A percentile compares a stretch with the other conserved stretches of the same genome.
These are phyloP conservation scores for Lepidurus packardi DNA, from an alignment of 1,140 invertebrate species.

Conservation along the genomic window DNA sequence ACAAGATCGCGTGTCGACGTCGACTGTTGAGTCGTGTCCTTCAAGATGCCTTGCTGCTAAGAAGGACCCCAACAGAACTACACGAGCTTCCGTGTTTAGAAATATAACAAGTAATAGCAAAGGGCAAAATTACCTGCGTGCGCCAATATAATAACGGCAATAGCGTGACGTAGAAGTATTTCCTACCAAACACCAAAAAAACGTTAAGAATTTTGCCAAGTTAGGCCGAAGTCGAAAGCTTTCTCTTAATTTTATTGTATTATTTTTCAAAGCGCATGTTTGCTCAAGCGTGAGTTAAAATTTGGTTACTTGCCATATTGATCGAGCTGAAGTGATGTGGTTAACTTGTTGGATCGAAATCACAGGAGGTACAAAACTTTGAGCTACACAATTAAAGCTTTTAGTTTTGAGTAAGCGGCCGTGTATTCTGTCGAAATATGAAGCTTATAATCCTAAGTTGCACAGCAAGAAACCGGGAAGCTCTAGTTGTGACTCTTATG, in stretches of 20 bases:
- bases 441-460: too few relatives aligned
- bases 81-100: neutral
- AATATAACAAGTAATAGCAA: neutral
- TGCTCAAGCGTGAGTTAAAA: neutral
- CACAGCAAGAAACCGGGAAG: too few relatives aligned
- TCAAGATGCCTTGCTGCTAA: too few relatives aligned
- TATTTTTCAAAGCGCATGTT: neutral
- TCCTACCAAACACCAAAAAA: neutral
- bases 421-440: too few relatives aligned
- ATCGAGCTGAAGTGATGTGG: neutral
- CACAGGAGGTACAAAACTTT: too few relatives aligned
- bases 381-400: too few relatives aligned
- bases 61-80: too few relatives aligned
- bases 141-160: neutral
- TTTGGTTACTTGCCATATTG: constrained; percentile 11
- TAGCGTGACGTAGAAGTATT: constrained; percentile 1
- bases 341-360: too few relatives aligned
- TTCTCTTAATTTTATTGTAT: neutral
- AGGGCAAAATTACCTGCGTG: neutral
- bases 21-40: too few relatives aligned
- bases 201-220: neutral
- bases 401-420: too few relatives aligned
- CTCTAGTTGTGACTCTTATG: too few relatives aligned
- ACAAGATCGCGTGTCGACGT: neutral
- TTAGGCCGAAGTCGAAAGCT: neutral